Evolutionary conservation across 1,140 invertebrate genomes (phyloP).

Genomic region (Thereuonema tuberculata): DNA sequence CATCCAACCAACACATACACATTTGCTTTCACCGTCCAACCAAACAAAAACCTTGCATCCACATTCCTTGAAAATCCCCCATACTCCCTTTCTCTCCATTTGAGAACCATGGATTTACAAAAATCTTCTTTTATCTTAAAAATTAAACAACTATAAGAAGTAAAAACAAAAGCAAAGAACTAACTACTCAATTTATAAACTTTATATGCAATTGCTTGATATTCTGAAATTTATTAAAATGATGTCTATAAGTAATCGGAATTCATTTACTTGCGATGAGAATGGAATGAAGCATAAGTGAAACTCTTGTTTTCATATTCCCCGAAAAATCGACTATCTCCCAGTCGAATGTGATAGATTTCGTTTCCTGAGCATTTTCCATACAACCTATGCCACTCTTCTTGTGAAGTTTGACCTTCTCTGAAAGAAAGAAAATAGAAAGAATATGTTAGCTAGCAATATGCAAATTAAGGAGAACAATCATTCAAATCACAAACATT

Average conservation of each 20-base stretch:
- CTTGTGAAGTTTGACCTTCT: slow-evolving; percentile 89
- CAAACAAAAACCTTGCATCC: too few relatives aligned
- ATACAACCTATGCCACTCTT: slow-evolving; percentile 94
- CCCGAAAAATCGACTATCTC: slow-evolving; percentile 90
- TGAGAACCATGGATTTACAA: too few relatives aligned
- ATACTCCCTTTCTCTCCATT: too few relatives aligned
- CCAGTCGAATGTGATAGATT: slow-evolving; percentile 92
- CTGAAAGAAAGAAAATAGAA: slow-evolving; percentile 37
- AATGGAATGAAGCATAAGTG: slow-evolving; percentile 96
- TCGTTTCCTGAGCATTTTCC: slow-evolving; percentile 97
- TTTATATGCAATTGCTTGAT: neutral
- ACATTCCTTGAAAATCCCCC: too few relatives aligned
- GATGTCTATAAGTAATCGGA: slow-evolving; percentile 35
- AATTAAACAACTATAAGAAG: neutral
- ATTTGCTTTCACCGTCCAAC: too few relatives aligned
- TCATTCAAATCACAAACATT: too few relatives aligned
- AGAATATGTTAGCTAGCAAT: too few relatives aligned
- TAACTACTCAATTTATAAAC: slow-evolving; percentile 7
- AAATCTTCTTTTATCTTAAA: too few relatives aligned
- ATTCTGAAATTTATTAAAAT: neutral
- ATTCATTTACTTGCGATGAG: slow-evolving; percentile 96
- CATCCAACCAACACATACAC: too few relatives aligned
- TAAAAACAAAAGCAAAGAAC: slow-evolving; percentile 3
- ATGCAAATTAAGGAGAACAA: too few relatives aligned
- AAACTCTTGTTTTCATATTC: slow-evolving; percentile 98